These are phyloP conservation scores for Eledona agricola DNA, from an alignment of 2,888 invertebrate genomes.

Conservation along the genomic window DNA sequence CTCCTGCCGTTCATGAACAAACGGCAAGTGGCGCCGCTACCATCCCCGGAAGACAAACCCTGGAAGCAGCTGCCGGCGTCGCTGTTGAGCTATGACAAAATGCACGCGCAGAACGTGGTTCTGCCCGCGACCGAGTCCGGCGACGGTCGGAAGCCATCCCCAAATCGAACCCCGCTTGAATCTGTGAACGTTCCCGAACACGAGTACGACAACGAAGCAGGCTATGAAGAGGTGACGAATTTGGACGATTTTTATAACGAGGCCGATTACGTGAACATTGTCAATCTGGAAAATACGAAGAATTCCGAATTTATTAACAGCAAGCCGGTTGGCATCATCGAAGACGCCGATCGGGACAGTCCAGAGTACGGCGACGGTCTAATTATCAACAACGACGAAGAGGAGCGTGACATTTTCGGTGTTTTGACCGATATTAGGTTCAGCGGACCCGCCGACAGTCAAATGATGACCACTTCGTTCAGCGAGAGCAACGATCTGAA, in stretches of 20 bases:
- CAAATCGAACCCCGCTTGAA: too few relatives aligned
- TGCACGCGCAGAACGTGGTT: slow-evolving; percentile 21
- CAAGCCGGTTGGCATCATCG: slow-evolving; percentile 52
- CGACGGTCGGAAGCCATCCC: too few relatives aligned
- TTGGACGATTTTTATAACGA: slow-evolving; percentile 44
- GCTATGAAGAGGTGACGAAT: slow-evolving; percentile 29
- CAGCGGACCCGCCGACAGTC: slow-evolving; percentile 59
- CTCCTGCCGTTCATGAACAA: slow-evolving; percentile 25
- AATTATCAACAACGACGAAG: slow-evolving; percentile 48
- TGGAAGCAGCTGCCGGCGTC: slow-evolving; percentile 58
- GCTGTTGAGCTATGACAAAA: slow-evolving; percentile 46
- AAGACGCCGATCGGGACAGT: slow-evolving; percentile 61
- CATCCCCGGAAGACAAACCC: slow-evolving; percentile 61
- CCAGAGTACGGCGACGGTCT: slow-evolving; percentile 46
- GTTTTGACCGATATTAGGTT: slow-evolving; percentile 61
- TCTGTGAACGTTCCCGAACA: slow-evolving; percentile 14
- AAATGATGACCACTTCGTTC: slow-evolving; percentile 63
- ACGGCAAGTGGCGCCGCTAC: slow-evolving; percentile 55
- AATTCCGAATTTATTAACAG: slow-evolving; percentile 41
- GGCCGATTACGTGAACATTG: slow-evolving; percentile 52
- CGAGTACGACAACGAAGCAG: slow-evolving; percentile 11
- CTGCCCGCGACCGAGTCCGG: slow-evolving; percentile 35
- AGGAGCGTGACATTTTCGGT: slow-evolving; percentile 53
- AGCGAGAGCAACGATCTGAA: slow-evolving; percentile 64
- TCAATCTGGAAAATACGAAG: slow-evolving; percentile 48